A percentile compares a stretch with the other conserved stretches of the same genome.
Conservation (phyloP, 2,113 vertebrate genomes). For the Columba janthina region DNA sequence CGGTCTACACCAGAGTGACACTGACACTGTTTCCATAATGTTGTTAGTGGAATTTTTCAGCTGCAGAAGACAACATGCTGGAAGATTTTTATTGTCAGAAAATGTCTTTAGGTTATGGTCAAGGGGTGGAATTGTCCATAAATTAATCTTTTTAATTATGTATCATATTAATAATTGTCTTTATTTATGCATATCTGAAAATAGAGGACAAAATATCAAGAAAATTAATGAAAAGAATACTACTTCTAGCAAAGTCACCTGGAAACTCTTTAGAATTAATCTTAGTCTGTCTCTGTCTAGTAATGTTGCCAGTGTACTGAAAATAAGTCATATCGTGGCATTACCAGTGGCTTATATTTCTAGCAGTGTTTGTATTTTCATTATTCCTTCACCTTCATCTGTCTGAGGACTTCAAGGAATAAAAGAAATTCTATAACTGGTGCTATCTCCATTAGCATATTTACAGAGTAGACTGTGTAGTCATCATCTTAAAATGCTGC, state of each 20-base stretch:
- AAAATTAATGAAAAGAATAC: background rate
- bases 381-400: background rate
- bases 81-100: background rate
- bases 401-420: background rate
- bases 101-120: background rate
- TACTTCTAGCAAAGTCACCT: background rate
- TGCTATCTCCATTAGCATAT: background rate
- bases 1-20: rapidly evolving
- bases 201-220: background rate
- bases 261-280: background rate
- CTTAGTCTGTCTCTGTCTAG: background rate
- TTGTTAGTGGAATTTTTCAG: background rate
- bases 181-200: background rate
- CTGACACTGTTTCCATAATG: background rate
- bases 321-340: background rate
- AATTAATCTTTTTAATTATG: background rate
- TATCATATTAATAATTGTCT: background rate
- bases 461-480: background rate
- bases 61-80: background rate
- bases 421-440: background rate
- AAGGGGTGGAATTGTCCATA: background rate
- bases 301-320: background rate
- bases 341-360: background rate
- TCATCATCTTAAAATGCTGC: background rate
- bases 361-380: background rate